Base-by-base conservation (phyloP, 2,797 vertebrate species). In the Trematomus bernacchii region DNA sequence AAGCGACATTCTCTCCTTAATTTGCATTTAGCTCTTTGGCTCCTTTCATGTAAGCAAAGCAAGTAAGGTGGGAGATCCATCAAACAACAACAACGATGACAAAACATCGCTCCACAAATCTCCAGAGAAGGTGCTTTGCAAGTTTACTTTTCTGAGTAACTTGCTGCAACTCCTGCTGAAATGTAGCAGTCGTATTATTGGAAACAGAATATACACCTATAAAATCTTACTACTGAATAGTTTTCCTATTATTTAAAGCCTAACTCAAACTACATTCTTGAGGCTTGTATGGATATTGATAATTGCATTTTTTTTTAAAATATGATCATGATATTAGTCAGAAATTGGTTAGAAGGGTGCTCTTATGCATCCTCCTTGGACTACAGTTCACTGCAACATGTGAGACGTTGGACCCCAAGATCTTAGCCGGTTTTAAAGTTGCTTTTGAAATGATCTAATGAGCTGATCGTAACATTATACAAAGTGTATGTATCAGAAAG, bases 31-130 rank as follows among this genome's bases (percentile, higher is more conserved):
- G 37, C 23, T 74, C 43, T 9, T 42, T 55, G 65, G 59, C 33
- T 73, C 13, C 68, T 85, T 88, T 86, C 72, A 86, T 80, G 82
- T 82, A 11, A 66, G 68, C 57, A 66, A 72, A 77, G 48, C 55
- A 80, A 78, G 57, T 15, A 62, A 66, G 37, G 71, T 79, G 65
- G 71, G 68, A 70, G 80, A 68, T 37, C 51, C 33, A 80, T 79
- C 50, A 82, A 71, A 84, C 18, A 30, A 60, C 60, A 70, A 71
- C 47, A 73, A 67, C 61, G 59, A 52, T 43, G 61, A 68, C 63
- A 76, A 65, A 79, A 44, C 46, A 42, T 53, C 10, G 8, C 43
- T 12, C 47, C 15, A 10, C 68, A 78, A 71, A 59, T 73, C 85
- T 84, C 88, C 46, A 16, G 71, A 74, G 88, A 40, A 62, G 43